A percentile compares a stretch with the other conserved stretches of the same genome.
These are phyloP conservation scores for Thamnophis elegans DNA, from an alignment of 2,797 vertebrate species.

Conservation along the genomic window DNA sequence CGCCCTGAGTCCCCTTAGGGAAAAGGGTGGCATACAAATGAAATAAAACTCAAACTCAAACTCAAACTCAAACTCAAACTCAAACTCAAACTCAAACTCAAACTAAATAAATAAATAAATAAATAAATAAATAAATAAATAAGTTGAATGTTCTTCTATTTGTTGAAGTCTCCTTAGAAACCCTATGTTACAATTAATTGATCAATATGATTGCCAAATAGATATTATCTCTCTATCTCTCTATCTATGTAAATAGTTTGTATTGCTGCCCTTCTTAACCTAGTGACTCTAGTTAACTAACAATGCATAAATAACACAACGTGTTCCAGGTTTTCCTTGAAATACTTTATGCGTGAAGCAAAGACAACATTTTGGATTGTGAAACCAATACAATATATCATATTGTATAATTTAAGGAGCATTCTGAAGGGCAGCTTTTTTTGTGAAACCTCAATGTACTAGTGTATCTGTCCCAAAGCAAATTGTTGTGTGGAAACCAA, in stretches of 20 bases:
- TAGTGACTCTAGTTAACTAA: background rate
- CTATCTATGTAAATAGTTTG: no score
- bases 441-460: background rate
- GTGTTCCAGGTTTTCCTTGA: background rate
- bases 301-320: background rate
- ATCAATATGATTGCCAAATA: background rate
- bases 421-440: background rate
- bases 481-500: constrained; percentile 5
- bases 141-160: background rate
- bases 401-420: background rate
- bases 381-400: background rate
- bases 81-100: no score
- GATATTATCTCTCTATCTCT: background rate
- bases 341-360: background rate
- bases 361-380: background rate
- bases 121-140: no score
- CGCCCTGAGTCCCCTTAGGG: no score
- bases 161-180: background rate
- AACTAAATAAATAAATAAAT: no score
- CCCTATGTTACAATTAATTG: background rate
- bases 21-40: no score
- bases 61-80: no score
- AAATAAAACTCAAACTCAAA: no score
- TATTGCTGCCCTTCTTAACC: background rate
- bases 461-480: background rate